Base-by-base conservation (phyloP, 2,888 invertebrate genomes). In the Timema cristinae region DNA sequence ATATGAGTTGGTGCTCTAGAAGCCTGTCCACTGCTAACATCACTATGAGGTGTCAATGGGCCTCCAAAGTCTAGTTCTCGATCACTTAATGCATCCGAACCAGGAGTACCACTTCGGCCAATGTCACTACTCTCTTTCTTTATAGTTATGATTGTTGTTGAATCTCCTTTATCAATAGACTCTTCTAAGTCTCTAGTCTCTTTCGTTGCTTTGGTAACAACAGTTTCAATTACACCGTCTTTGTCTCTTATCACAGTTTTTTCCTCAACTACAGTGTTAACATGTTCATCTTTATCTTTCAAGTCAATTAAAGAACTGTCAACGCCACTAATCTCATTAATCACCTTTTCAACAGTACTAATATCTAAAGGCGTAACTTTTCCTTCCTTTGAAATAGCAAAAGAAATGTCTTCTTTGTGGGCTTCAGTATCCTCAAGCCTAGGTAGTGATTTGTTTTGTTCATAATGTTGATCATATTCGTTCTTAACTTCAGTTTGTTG, bases 41-140 rank as follows among this genome's bases (percentile, higher is more conserved):
- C 89, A 70, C 90, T 88, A 32, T 87, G 86, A 32, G 87, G 87
- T 54, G 87, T 86, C 5, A 84, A 83, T 72, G 85, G 84, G 10
- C 85, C 86, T 54, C 56, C 83, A 72, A 84, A 83, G 74, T 90
- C 89, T 71, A 85, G 82, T 71, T 90, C 89, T 2, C 72, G 71
- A 74, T 89, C 90, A 61, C 70, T 72, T 10, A 68, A 15, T 13
- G 50, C 63, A 68, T 72, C 71, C 75, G 89, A 89, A 0, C 86
- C 86, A 5, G 88, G 88, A 71, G 89, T 89, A 10, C 86, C 86
- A 66, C 71, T 73, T 9, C 72, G 71, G 13, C 49, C 61, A 32
- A 49, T 66, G 5, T 63, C 63, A 61, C 50, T 66, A 48, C 48
- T 50, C 16, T 70, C 70, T 54, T 11, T 54, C 48, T 69, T 69